Evolutionary conservation across 2,113 vertebrate species (phyloP).

Genomic region (Aphelocoma coerulescens): DNA sequence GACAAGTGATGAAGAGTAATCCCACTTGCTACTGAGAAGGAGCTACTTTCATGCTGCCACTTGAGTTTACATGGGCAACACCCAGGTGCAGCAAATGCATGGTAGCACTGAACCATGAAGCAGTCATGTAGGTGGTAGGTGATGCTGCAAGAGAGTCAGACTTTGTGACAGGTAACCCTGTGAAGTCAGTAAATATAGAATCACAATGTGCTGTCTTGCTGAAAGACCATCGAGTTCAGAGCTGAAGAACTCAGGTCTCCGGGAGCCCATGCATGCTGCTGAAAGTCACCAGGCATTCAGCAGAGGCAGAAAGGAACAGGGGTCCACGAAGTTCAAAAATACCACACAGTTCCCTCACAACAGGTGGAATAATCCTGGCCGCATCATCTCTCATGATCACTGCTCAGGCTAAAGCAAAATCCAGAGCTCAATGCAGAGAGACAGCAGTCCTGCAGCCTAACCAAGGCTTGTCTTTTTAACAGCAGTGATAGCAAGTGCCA

Average conservation of each 20-base stretch:
- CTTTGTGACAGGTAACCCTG: neutral
- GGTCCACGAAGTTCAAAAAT: neutral
- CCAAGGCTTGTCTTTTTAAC: neutral
- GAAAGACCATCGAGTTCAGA: neutral
- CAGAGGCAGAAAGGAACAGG: neutral
- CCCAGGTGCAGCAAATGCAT: neutral
- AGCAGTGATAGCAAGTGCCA: neutral
- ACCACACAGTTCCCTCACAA: neutral
- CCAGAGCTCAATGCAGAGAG: neutral
- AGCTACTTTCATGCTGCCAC: neutral
- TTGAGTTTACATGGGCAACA: neutral
- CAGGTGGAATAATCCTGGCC: neutral
- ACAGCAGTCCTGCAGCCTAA: neutral
- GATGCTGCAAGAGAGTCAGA: neutral
- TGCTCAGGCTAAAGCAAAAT: neutral
- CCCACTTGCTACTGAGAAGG: neutral
- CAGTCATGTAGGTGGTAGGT: neutral
- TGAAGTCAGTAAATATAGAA: neutral
- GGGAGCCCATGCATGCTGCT: neutral
- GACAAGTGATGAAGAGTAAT: neutral
- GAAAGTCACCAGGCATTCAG: neutral
- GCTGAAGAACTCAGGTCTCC: neutral
- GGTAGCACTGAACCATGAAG: neutral
- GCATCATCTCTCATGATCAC: neutral
- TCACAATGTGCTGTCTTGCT: neutral